These are phyloP conservation scores for Ara ararauna DNA, from an alignment of 2,797 vertebrate genomes.

Conservation along the genomic window DNA sequence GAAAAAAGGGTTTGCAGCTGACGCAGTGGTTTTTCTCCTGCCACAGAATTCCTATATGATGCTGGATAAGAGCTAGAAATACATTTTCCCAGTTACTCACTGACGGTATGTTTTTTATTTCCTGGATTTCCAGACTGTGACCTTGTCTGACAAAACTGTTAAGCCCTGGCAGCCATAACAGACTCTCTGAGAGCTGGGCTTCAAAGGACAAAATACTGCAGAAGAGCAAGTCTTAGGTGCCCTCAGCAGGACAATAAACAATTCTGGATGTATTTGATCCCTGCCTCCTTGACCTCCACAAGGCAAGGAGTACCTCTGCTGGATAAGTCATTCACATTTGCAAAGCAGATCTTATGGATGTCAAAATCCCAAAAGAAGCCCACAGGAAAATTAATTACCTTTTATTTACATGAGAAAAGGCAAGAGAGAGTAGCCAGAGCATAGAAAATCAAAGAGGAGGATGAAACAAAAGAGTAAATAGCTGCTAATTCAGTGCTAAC, in stretches of 20 bases:
- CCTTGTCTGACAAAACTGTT: neutral
- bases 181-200: neutral
- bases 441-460: neutral
- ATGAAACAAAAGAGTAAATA: neutral
- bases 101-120: neutral
- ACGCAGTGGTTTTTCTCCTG: neutral
- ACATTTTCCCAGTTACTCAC: neutral
- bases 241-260: neutral
- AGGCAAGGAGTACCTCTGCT: neutral
- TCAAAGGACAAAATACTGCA: neutral
- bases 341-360: neutral
- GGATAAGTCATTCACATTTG: neutral
- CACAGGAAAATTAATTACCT: neutral
- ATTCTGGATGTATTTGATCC: neutral
- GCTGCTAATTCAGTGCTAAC: neutral
- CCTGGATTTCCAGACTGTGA: conserved; percentile 1
- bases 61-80: neutral
- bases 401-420: neutral
- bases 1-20: neutral
- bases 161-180: neutral
- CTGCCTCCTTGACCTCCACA: neutral
- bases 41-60: neutral
- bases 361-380: neutral
- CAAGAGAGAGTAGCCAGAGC: neutral
- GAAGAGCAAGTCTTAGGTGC: neutral